phyloP scores from a whole-genome alignment of 2,113 vertebrate species.

The Plestiodon gilberti region DNA sequence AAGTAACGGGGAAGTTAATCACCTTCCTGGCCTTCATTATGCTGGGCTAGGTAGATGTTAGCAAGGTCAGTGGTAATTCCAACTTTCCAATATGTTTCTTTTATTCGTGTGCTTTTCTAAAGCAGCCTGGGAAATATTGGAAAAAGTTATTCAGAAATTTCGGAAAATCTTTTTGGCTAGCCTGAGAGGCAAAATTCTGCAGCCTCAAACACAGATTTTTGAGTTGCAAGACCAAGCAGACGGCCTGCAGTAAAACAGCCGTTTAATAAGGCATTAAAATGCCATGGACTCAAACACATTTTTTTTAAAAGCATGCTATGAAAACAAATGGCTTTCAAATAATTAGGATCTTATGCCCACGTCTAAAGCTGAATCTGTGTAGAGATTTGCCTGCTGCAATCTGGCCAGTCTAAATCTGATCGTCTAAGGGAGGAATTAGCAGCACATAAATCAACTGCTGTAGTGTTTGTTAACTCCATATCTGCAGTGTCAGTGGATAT shows the following conservation, averaged over 20 bases:
- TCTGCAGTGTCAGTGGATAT: slow-evolving; percentile 20
- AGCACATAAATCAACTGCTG: slow-evolving; percentile 61
- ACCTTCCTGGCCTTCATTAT: not conserved
- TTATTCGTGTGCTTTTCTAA: not conserved
- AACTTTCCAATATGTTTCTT: not conserved
- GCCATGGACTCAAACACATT: slow-evolving; percentile 80
- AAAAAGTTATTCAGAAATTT: slow-evolving; percentile 74
- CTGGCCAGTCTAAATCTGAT: slow-evolving; percentile 59
- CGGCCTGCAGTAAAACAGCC: slow-evolving; percentile 80
- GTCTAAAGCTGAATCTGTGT: slow-evolving; percentile 68
- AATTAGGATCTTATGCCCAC: slow-evolving; percentile 84
- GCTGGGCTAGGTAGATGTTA: not conserved
- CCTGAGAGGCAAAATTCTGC: slow-evolving; percentile 73
- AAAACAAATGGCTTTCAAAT: slow-evolving; percentile 85
- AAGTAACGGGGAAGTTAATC: not conserved
- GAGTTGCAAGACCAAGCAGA: slow-evolving; percentile 76
- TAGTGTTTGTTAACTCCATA: slow-evolving; percentile 14
- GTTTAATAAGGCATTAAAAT: slow-evolving; percentile 87
- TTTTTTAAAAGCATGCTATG: slow-evolving; percentile 64
- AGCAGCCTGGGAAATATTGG: slow-evolving; percentile 67
- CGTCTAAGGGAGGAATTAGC: slow-evolving; percentile 55
- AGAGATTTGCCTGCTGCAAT: slow-evolving; percentile 73
- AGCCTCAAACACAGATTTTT: slow-evolving; percentile 76
- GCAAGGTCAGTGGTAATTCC: not conserved
- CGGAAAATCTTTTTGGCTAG: slow-evolving; percentile 75